Base-by-base conservation (phyloP, 2,113 vertebrate species). In the Strix aluco region DNA sequence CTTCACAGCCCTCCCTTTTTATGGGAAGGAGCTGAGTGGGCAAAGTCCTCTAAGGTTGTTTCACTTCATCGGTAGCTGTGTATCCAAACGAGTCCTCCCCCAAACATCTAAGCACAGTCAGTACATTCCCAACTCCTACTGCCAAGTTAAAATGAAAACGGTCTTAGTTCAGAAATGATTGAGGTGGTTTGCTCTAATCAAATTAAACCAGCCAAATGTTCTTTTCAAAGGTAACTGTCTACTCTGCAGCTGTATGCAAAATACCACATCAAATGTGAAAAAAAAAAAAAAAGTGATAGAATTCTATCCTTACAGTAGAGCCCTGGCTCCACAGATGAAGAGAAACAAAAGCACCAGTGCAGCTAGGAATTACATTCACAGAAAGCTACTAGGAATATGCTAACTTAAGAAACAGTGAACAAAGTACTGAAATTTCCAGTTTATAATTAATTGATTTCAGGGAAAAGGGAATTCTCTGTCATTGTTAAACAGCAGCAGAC, bases 201-300 rank as follows among this genome's bases (percentile, higher is more conserved):
- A 98, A 98, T 98, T 98, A 98, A 98, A 98, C 90, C 97, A 92
- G 98, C 98, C 98, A 98, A 98, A 98, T 98, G 98, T 98, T 98
- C 98, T 98, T 98, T 99, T 98, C 97, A 98, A 98, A 98, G 97
- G 97, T 98, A 99, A 98, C 98, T 98, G 98, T 98, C 98, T 98
- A 99, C 98, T 96, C 97, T 98, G 98, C 98, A 99, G 98, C 98
- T 98, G 98, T 99, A 99, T 98, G 98, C 98, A 98, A 99, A 98
- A 98, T 91, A 98, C 98, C 97, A 98, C 98, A 98, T 98, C 98
- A 98, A 98, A 98, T 98, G 98, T 97, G 94, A 32, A 91, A 38
- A 38, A 96, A 80, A 92, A 88, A 95, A 78, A 90, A 91, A 69
- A 96, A 97, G 95, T 97, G 94, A 98, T 96, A 97, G 98, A 98